Percentiles rank a stretch among this genome's conserved stretches.
phyloP scores from a whole-genome alignment of 2,888 invertebrate genomes.

The Malacosoma neustria region DNA sequence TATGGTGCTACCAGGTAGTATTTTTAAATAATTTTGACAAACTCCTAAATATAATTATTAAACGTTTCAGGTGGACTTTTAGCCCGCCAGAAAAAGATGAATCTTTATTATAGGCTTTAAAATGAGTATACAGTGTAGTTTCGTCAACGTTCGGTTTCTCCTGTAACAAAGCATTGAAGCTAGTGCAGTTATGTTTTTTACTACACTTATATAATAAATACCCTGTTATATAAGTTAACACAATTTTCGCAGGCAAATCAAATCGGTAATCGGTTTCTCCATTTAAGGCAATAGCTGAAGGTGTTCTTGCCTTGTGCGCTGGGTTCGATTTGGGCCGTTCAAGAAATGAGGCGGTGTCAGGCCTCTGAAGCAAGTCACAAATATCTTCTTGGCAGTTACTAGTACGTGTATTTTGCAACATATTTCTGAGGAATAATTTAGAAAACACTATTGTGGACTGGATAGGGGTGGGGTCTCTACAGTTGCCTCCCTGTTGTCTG shows the following conservation, averaged over 20 bases:
- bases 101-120: constrained; percentile 2
- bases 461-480: constrained; percentile 9
- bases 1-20: no score
- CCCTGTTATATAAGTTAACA: background rate
- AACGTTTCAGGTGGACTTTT: no score
- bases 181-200: background rate
- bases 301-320: no score
- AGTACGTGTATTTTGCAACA: constrained; percentile 2
- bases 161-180: no score
- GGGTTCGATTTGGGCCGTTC: no score
- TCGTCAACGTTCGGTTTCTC: constrained; percentile 2
- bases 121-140: constrained; percentile 2
- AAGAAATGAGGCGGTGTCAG: no score
- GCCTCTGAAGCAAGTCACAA: background rate
- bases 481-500: constrained; percentile 5
- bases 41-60: no score
- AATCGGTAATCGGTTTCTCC: constrained; percentile 4
- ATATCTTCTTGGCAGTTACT: constrained; percentile 6
- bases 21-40: no score
- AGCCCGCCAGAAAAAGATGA: background rate
- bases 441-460: constrained; percentile 11
- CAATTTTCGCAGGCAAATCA: constrained; percentile 1
- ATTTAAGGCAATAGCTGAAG: background rate
- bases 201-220: constrained; percentile 2
- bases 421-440: constrained; percentile 6